These are phyloP conservation scores for Lasioglossum villosulum DNA, from an alignment of 2,888 invertebrate genomes.

Conservation along the genomic window DNA sequence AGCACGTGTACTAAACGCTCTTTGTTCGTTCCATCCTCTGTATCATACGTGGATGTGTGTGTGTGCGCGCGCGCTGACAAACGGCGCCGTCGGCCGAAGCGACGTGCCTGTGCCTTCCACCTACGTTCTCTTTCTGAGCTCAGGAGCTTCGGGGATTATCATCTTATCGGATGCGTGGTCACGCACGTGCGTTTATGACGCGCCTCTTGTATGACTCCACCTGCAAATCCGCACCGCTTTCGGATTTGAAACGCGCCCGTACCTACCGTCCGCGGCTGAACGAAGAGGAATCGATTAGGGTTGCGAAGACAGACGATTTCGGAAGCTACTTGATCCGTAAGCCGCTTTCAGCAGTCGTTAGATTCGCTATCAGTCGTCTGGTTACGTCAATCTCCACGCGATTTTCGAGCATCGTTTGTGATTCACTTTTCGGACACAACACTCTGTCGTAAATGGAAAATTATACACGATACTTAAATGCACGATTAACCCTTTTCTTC, in stretches of 20 bases:
- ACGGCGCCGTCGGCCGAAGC: conserved; percentile 15
- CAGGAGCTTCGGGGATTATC: conserved; percentile 75
- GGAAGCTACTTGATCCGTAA: conserved; percentile 50
- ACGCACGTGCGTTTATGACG: conserved; percentile 75
- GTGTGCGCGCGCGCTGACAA: background rate
- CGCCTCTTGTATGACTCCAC: conserved; percentile 74
- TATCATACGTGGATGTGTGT: conserved; percentile 18
- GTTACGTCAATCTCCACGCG: background rate
- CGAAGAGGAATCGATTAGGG: conserved; percentile 63
- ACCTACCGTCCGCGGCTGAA: conserved; percentile 68
- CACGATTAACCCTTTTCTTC: background rate
- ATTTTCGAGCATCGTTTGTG: conserved; percentile 14
- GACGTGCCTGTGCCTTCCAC: conserved; percentile 58
- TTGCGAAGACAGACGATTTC: conserved; percentile 38
- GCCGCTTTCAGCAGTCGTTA: conserved; percentile 43
- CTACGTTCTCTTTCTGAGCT: conserved; percentile 62
- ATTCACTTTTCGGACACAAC: background rate
- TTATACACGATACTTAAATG: background rate
- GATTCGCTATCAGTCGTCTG: background rate
- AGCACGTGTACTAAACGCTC: conserved; percentile 38
- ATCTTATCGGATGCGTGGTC: conserved; percentile 76
- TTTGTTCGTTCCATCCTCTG: conserved; percentile 27
- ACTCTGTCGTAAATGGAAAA: background rate
- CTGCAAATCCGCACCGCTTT: conserved; percentile 70
- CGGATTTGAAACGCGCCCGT: conserved; percentile 67